Conservation (phyloP, 2,797 vertebrate genomes). For the Bufotes viridis region DNA sequence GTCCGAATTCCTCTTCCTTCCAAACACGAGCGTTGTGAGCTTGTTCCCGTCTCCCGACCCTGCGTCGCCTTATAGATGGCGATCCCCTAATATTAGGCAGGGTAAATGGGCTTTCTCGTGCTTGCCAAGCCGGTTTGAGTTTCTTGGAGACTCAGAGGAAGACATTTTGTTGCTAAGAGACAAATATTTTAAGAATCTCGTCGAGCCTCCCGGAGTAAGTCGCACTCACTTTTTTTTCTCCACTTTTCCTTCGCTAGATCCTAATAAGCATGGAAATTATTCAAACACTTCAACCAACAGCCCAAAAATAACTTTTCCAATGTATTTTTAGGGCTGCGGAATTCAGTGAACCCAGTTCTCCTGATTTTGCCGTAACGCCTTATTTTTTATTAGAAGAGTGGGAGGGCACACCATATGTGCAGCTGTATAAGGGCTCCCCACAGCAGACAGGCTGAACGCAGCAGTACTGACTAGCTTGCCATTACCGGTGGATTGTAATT, state of each 20-base stretch:
- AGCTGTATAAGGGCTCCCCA: no score
- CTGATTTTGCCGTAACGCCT: not conserved
- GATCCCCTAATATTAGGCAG: not conserved
- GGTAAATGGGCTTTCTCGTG: not conserved
- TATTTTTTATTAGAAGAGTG: not conserved
- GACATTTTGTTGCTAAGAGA: constrained; percentile 52
- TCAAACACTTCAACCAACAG: constrained; percentile 63
- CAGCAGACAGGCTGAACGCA: no score
- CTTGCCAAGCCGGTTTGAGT: constrained; percentile 10
- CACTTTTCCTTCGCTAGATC: constrained; percentile 65
- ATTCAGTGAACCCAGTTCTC: not conserved
- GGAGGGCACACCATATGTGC: no score
- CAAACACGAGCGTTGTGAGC: not conserved
- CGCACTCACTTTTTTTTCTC: constrained; percentile 55
- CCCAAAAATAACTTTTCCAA: constrained; percentile 67
- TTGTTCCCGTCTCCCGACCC: not conserved
- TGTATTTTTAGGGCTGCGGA: constrained; percentile 63
- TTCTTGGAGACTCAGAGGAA: not conserved
- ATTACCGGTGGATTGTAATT: not conserved
- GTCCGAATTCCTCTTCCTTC: not conserved
- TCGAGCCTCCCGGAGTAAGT: not conserved
- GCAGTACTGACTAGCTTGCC: no score
- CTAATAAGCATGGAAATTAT: constrained; percentile 67
- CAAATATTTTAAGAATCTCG: constrained; percentile 30
- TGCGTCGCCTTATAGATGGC: not conserved